Base-by-base conservation (phyloP, 2,797 vertebrate genomes). In the Argya squamiceps region DNA sequence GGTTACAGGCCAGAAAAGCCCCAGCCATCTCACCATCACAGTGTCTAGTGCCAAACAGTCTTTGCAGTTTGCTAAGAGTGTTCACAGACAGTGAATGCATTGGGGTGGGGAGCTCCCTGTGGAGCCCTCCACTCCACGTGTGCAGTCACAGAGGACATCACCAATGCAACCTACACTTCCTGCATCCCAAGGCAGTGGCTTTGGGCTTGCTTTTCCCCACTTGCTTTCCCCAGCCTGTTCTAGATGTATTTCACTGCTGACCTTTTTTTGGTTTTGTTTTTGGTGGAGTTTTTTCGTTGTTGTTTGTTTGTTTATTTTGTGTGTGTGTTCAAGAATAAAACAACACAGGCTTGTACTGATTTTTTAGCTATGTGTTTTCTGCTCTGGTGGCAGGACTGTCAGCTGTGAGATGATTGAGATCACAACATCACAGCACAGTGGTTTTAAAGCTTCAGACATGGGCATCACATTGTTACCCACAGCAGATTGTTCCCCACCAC, bases 91-190 rank as follows among this genome's bases (percentile, higher is more conserved):
- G 24, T 22, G n/a, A 62, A 36, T 15, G 44, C 21, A 3, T 1
- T 32, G 44, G 32, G 18, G 8, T 22, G 32, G 39, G 43, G 32
- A 64, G 22, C 26, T 59, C 30, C 2, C 2, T 65, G 79, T 18
- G 36, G 60, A 4, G 1, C 19, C 5, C 18, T 17, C 8, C 8
- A 1, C 15, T 74, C 2, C 0, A 9, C 6, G 6, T 19, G 15
- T 1, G 1, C 26, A 49, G 29, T 27, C 63, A 6, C 63, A 6
- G 12, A 39, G 23, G 6, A 27, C 15, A 44, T 60, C 64, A 63
- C 17, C 11, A 86, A 43, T 0, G 3, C 37, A 64, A 15, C 16
- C 29, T 47, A 4, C 14, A 18, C 18, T n/a, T 55, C n/a, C 58
- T 12, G 20, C 29, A 19, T 36, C 68, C 46, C 62, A 71, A 53